Conservation (phyloP, 1,140 invertebrate genomes). For the Scaptomyza pallida region DNA sequence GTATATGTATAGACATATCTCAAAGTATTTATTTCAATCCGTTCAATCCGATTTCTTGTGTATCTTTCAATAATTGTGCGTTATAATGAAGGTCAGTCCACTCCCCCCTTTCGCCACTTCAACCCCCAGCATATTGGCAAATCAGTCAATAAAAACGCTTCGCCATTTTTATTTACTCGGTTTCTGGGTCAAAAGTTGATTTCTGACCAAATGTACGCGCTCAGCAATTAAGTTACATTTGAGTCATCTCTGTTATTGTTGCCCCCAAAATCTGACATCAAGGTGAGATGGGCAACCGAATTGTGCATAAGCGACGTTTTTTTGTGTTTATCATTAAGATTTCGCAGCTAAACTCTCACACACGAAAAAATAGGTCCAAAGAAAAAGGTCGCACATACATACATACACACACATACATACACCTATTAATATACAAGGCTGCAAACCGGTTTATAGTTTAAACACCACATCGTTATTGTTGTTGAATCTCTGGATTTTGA, state of each 20-base stretch:
- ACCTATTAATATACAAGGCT: slow-evolving; percentile 15
- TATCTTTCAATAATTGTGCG: slow-evolving; percentile 28
- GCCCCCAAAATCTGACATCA: slow-evolving; percentile 42
- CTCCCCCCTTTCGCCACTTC: not conserved
- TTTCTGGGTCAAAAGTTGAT: slow-evolving; percentile 60
- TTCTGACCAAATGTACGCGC: slow-evolving; percentile 22
- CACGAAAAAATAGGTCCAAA: slow-evolving; percentile 20
- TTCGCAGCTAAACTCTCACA: slow-evolving; percentile 18
- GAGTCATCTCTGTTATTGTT: slow-evolving; percentile 65
- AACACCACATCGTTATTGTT: not conserved
- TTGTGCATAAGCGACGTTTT: slow-evolving; percentile 10
- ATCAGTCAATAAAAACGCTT: slow-evolving; percentile 20
- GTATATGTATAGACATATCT: not conserved
- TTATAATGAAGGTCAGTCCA: slow-evolving; percentile 25
- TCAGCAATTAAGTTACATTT: slow-evolving; percentile 63
- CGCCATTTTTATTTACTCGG: slow-evolving; percentile 30
- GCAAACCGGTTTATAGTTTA: slow-evolving; percentile 15
- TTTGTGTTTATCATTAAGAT: slow-evolving; percentile 9
- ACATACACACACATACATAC: not conserved
- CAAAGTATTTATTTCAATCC: slow-evolving; percentile 21
- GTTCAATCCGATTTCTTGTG: slow-evolving; percentile 12
- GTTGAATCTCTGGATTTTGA: slow-evolving; percentile 11
- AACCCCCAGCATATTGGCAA: not conserved
- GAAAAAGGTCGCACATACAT: not conserved
- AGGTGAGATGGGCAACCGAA: slow-evolving; percentile 45